Base-by-base conservation (phyloP, 2,888 invertebrate genomes). In the Lamellibrachia columna region DNA sequence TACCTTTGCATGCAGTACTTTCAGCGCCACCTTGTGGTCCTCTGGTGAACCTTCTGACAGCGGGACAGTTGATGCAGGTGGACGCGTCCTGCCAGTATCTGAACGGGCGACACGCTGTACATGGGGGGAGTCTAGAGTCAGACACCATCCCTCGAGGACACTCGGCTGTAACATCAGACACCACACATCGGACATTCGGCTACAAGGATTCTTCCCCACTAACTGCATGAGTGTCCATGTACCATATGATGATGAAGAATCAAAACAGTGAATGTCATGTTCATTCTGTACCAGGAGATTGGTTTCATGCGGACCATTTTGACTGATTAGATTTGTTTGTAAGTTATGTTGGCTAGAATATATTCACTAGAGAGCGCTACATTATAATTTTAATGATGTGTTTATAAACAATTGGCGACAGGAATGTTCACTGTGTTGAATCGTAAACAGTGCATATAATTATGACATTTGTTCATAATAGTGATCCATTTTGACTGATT, bases 21-120 rank as follows among this genome's bases (percentile, higher is more conserved):
- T 75, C 75, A 75, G 11, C 75, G 75, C 75, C 75, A 75, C 75
- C 75, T 75, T 75, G 75, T 75, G 75, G 15, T 75, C 75, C 75
- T 2, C 75, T 9, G 15, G 75, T 75, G 75, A 15, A 75, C 22
- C 15, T 11, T 15, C 75, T 11, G 11, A 22, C 75, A 15, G 75
- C 75, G 22, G 75, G 75, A 75, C 75, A 75, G 75, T 75, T 15
- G 15, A 15, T 22, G 15, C 75, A 75, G 15, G 15, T 75, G 75
- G 22, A 22, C 22, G 75, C 75, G 75, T 22, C 22, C 22, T 15
- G 75, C 75, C 75, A 75, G 22, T 22, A 75, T 15, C 2, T 75
- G 3, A 15, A 15, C 75, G 22, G 22, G 4, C 22, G 75, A 75
- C 75, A 75, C 75, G 75, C 75, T 3, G 22, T 75, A 22, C 75